Conservation (phyloP, 2,888 invertebrate species). For the Agrochola macilenta region DNA sequence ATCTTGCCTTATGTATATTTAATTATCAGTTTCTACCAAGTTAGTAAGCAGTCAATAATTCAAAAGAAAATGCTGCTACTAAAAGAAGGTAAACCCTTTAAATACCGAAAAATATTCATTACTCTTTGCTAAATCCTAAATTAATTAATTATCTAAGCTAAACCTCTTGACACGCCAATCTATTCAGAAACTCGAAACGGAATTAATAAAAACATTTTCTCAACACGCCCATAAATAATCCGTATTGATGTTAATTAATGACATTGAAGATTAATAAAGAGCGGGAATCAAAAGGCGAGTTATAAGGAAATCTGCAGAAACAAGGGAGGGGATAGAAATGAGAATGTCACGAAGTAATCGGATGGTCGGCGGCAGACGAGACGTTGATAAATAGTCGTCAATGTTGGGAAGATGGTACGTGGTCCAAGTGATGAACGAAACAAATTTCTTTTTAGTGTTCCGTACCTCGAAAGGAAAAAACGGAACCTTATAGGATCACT, state of each 20-base stretch:
- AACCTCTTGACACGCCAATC: constrained; percentile 37
- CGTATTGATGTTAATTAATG: constrained; percentile 85
- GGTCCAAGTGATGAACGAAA: constrained; percentile 52
- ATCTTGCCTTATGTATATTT: too few relatives aligned
- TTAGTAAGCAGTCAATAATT: neutral
- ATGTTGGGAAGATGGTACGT: constrained; percentile 57
- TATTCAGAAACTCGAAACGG: constrained; percentile 31
- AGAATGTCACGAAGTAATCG: constrained; percentile 88
- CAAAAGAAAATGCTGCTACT: neutral
- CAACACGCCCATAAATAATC: constrained; percentile 70
- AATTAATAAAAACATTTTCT: constrained; percentile 56
- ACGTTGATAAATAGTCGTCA: constrained; percentile 86
- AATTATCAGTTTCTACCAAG: too few relatives aligned
- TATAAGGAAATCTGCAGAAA: constrained; percentile 84
- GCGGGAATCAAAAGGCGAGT: constrained; percentile 85
- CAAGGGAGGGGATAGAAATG: constrained; percentile 79
- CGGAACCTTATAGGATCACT: too few relatives aligned
- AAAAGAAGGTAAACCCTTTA: neutral
- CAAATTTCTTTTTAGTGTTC: too few relatives aligned
- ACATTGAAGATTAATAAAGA: constrained; percentile 83
- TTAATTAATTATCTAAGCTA: constrained; percentile 29
- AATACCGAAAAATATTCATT: neutral
- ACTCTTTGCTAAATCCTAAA: neutral
- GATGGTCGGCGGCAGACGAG: constrained; percentile 82
- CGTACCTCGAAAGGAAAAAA: too few relatives aligned